Percentiles rank a stretch among this genome's conserved stretches.
Evolutionary conservation across 35 echinoderm and acorn worm genomes (phyloP).

Genomic region (Holothuria glaberrima): DNA sequence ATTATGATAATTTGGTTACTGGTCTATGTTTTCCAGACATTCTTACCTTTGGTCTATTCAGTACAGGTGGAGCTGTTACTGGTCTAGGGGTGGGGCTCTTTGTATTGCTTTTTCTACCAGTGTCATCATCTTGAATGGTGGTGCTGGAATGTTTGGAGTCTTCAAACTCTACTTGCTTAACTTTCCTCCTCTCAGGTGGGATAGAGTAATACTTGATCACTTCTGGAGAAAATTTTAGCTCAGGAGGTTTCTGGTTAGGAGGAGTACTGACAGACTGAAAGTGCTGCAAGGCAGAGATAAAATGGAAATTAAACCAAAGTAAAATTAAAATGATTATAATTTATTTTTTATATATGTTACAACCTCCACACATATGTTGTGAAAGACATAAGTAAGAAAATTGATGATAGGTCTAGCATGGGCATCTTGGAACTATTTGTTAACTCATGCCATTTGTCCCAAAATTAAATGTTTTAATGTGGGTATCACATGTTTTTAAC

Average conservation of each 20-base stretch:
- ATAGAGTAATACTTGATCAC: conserved; percentile 83
- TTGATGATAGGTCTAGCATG: too few species aligned
- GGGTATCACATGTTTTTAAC: too few species aligned
- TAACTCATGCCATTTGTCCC: too few species aligned
- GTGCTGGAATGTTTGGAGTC: not conserved
- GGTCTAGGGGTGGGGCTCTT: conserved; percentile 19
- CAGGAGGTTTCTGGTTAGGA: conserved; percentile 65
- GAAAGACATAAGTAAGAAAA: too few species aligned
- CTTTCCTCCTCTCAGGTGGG: conserved; percentile 59
- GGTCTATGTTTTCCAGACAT: not conserved
- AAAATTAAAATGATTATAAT: too few species aligned
- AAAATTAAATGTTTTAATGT: too few species aligned
- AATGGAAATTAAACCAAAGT: too few species aligned
- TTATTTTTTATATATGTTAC: too few species aligned
- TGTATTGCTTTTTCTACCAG: not conserved
- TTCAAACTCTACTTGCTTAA: conserved; percentile 65
- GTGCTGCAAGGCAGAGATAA: conserved; percentile 53
- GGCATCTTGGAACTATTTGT: too few species aligned
- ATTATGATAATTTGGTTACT: not conserved
- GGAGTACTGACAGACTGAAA: conserved; percentile 78
- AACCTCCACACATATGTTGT: too few species aligned
- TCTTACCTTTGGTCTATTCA: conserved; percentile 83
- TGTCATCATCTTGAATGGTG: not conserved
- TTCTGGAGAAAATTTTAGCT: conserved; percentile 73
- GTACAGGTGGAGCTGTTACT: conserved; percentile 71